These are phyloP conservation scores for fruit fly (Drosophila melanogaster) DNA, from an alignment of 1,140 invertebrate genomes.

Conservation along the genomic window Release_6_plus_ISO1_MT NT_037436.4:13282001-13282500, in stretches of 20 bases:
- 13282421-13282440: slow-evolving; percentile 2
- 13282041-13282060: no score
- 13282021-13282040: neutral
- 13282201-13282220: neutral
- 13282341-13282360: neutral
- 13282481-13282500: slow-evolving; percentile 14
- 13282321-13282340: slow-evolving; percentile 26
- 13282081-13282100: neutral
- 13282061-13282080: neutral
- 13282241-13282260: slow-evolving; percentile 76
- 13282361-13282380: slow-evolving; percentile 67
- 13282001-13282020: slow-evolving; percentile 3
- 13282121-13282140: slow-evolving; percentile 23
- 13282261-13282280: slow-evolving; percentile 81
- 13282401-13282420: neutral
- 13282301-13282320: slow-evolving; percentile 67
- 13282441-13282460: slow-evolving; percentile 47
- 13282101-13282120: slow-evolving; percentile 21
- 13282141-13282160: slow-evolving; percentile 37
- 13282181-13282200: slow-evolving; percentile 15
- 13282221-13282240: slow-evolving; percentile 41
- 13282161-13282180: slow-evolving; percentile 37
- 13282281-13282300: slow-evolving; percentile 80
- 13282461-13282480: slow-evolving; percentile 42
- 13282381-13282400: slow-evolving; percentile 18